Conservation (phyloP, 1,140 invertebrate species). For the Pseudomyrmex gracilis region DNA sequence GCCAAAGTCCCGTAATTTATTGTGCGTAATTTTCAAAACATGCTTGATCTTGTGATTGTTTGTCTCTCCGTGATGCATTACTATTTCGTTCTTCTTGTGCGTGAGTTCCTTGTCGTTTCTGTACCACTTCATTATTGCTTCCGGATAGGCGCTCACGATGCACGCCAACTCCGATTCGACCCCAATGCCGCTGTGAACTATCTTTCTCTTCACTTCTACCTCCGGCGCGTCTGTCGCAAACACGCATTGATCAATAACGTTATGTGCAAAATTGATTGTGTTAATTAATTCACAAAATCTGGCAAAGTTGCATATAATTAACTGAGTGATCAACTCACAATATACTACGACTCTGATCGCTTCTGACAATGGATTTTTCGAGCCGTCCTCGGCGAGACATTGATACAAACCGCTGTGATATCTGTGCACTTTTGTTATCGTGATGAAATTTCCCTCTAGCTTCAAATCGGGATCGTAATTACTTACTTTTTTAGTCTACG, state of each 20-base stretch:
- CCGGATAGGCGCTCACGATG: conserved; percentile 85
- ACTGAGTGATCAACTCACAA: conserved; percentile 70
- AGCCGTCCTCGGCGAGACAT: conserved; percentile 76
- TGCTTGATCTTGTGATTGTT: conserved; percentile 70
- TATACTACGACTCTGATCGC: conserved; percentile 71
- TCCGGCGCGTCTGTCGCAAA: conserved; percentile 81
- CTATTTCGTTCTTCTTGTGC: conserved; percentile 60
- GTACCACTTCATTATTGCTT: conserved; percentile 80
- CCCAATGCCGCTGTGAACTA: conserved; percentile 84
- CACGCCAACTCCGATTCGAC: conserved; percentile 85
- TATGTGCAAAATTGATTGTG: background rate
- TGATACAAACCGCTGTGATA: conserved; percentile 76
- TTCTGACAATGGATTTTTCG: conserved; percentile 58
- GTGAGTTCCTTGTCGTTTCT: conserved; percentile 66
- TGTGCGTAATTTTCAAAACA: conserved; percentile 75
- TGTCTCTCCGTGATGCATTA: conserved; percentile 6
- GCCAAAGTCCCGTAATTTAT: conserved; percentile 74
- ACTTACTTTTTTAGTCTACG: conserved; percentile 71
- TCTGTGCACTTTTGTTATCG: conserved; percentile 75
- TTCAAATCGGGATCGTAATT: conserved; percentile 39
- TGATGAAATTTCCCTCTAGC: conserved; percentile 63
- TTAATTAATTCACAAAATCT: too few relatives aligned
- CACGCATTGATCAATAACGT: conserved; percentile 40
- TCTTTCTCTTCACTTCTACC: conserved; percentile 81
- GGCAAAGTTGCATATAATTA: background rate